Evolutionary conservation across 1,140 invertebrate genomes (phyloP).

Genomic region (Panulirus ornatus): DNA sequence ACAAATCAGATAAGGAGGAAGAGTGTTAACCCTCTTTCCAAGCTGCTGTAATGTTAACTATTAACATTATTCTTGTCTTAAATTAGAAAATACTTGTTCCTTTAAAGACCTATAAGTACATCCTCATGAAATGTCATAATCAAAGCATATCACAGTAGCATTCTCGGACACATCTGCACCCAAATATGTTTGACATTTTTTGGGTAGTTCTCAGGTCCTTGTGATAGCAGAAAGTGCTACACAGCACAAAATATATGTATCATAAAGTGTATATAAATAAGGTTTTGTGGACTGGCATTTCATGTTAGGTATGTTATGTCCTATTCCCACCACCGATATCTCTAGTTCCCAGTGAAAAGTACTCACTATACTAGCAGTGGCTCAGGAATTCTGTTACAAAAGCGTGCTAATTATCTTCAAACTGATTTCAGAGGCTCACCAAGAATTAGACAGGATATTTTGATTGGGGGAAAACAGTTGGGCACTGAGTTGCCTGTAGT

Average conservation of each 20-base stretch:
- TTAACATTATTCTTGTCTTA: conserved; percentile 1
- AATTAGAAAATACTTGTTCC: conserved; percentile 25
- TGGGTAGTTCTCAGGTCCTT: neutral
- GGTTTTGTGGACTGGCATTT: conserved; percentile 7
- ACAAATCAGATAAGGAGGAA: conserved; percentile 64
- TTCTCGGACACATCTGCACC: too few relatives aligned
- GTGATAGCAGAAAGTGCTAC: neutral
- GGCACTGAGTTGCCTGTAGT: conserved; percentile 20
- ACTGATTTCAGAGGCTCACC: neutral
- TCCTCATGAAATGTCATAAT: neutral
- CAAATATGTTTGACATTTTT: too few relatives aligned
- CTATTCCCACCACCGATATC: conserved; percentile 21
- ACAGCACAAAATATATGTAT: neutral
- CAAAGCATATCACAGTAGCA: neutral
- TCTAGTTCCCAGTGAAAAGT: conserved; percentile 26
- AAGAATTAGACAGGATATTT: neutral
- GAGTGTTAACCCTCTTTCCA: conserved; percentile 26
- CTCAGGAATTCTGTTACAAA: conserved; percentile 29
- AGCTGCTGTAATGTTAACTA: neutral
- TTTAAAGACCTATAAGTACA: conserved; percentile 10
- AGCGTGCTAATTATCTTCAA: conserved; percentile 1
- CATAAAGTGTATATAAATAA: conserved; percentile 1
- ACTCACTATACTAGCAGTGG: conserved; percentile 19
- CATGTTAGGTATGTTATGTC: conserved; percentile 9
- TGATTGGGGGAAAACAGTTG: neutral